Percentiles rank a stretch among this genome's conserved stretches.
Evolutionary conservation across 1,140 invertebrate species (phyloP).

Genomic region (Ceratosolen fusciceps): DNA sequence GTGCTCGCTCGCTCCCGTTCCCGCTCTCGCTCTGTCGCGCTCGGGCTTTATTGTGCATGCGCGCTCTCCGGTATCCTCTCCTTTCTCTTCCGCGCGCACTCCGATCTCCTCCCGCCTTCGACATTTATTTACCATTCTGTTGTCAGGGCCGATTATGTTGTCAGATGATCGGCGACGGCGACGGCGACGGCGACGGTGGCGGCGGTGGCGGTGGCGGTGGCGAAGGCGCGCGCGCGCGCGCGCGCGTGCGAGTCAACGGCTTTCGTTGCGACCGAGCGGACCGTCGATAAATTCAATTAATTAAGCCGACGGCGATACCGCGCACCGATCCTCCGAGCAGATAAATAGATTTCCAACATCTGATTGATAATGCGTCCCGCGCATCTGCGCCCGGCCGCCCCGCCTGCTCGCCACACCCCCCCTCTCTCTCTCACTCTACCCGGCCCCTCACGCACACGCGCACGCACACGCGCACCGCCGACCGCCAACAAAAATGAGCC

Average conservation of each 20-base stretch:
- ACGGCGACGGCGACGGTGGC: too few species aligned
- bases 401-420: too few species aligned
- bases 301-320: conserved; percentile 35
- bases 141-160: conserved; percentile 49
- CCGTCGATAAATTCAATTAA: conserved; percentile 50
- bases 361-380: conserved; percentile 42
- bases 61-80: not conserved
- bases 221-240: too few species aligned
- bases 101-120: conserved; percentile 15
- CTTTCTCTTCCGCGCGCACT: conserved; percentile 7
- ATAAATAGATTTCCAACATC: conserved; percentile 46
- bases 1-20: conserved; percentile 10
- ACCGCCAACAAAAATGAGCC: conserved; percentile 1
- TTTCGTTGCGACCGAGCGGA: conserved; percentile 21
- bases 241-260: not conserved
- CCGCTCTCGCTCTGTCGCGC: not conserved
- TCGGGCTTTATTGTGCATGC: not conserved
- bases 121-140: conserved; percentile 50
- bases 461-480: not conserved
- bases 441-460: not conserved
- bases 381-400: too few species aligned
- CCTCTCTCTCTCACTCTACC: too few species aligned
- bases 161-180: conserved; percentile 46
- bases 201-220: too few species aligned
- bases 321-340: conserved; percentile 1